Evolutionary conservation across 2,797 vertebrate species (phyloP).

Genomic region (Enteromius afrohamiltoni): DNA sequence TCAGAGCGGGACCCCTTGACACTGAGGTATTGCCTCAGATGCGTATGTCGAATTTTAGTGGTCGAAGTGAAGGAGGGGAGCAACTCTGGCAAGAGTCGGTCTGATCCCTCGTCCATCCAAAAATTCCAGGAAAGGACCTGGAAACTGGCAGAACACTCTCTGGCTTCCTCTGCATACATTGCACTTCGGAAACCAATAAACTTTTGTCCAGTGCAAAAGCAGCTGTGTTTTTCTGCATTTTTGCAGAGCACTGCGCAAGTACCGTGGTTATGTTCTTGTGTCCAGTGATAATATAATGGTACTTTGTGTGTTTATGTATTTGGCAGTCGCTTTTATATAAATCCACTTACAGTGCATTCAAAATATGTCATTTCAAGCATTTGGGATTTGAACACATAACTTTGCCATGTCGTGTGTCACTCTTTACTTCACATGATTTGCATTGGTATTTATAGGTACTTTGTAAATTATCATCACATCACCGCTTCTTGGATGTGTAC

Average conservation of each 20-base stretch:
- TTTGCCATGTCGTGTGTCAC: neutral
- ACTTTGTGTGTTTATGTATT: neutral
- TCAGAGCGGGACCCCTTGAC: neutral
- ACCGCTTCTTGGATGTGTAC: neutral
- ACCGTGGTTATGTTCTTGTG: neutral
- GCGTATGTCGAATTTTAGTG: conserved; percentile 25
- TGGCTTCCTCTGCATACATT: conserved; percentile 52
- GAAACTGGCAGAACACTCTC: conserved; percentile 60
- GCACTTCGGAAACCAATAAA: conserved; percentile 46
- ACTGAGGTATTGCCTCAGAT: conserved; percentile 25
- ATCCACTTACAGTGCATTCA: neutral
- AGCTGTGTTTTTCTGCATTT: conserved; percentile 30
- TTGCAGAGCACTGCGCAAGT: neutral
- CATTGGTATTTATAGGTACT: neutral
- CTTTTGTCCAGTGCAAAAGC: conserved; percentile 28
- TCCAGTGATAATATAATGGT: neutral
- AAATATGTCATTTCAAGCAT: neutral
- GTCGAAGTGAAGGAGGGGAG: neutral
- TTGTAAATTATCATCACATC: neutral
- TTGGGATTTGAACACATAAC: neutral
- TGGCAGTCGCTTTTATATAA: neutral
- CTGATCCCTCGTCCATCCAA: conserved; percentile 40
- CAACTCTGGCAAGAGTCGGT: conserved; percentile 31
- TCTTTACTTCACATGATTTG: neutral
- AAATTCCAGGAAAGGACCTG: conserved; percentile 63